Evolutionary conservation across 2,888 invertebrate species (phyloP).

Genomic region (Malacosoma neustria): DNA sequence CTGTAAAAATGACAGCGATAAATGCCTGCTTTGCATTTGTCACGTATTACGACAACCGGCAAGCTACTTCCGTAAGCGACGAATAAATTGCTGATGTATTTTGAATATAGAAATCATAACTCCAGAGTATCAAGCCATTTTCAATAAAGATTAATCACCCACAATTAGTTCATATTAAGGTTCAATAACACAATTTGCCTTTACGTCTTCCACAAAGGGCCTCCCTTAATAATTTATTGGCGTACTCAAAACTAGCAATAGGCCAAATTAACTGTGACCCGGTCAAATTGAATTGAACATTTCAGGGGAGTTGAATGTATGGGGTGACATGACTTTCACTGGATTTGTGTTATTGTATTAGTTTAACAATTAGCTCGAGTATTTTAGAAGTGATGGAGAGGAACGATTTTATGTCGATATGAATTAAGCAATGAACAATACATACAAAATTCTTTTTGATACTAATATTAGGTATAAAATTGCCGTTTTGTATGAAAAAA

Average conservation of each 20-base stretch:
- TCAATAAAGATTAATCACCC: background rate
- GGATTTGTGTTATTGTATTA: conserved; percentile 8
- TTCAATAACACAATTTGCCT: background rate
- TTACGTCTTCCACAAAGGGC: conserved; percentile 1
- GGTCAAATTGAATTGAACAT: conserved; percentile 12
- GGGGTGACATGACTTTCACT: conserved; percentile 4
- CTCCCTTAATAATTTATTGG: conserved; percentile 2
- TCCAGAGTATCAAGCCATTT: background rate
- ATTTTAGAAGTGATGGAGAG: background rate
- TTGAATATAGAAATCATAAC: too few relatives aligned
- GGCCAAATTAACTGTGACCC: conserved; percentile 10
- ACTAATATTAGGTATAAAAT: too few relatives aligned
- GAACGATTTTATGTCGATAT: background rate
- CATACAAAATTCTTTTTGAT: too few relatives aligned
- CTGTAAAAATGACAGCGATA: too few relatives aligned
- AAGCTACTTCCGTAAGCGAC: too few relatives aligned
- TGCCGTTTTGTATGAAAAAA: too few relatives aligned
- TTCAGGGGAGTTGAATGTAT: conserved; percentile 4
- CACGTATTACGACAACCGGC: too few relatives aligned
- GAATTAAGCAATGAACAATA: too few relatives aligned
- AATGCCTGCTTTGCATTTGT: too few relatives aligned
- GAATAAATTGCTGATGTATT: too few relatives aligned
- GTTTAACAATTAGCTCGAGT: conserved; percentile 6
- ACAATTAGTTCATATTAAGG: background rate
- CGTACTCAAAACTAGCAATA: background rate